phyloP scores from a whole-genome alignment of 2,797 vertebrate species.

The Tamandua tetradactyla region DNA sequence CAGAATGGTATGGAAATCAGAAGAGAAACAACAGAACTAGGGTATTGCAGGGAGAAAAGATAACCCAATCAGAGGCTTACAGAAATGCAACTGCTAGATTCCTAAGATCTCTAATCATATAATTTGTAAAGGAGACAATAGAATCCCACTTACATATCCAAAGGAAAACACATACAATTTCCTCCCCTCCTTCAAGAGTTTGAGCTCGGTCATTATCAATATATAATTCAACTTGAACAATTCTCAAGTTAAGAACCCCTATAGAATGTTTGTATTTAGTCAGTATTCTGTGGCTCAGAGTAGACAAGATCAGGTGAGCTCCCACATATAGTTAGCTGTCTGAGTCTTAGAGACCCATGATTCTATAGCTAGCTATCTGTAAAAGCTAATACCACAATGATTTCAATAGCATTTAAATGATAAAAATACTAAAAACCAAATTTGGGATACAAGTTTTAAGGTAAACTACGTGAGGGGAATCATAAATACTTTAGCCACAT shows the following conservation, averaged over 20 bases:
- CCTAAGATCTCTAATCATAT: background rate
- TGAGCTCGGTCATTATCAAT: background rate
- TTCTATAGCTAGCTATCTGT: background rate
- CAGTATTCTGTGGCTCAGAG: background rate
- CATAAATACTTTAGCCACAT: background rate
- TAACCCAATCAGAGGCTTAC: background rate
- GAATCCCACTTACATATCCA: background rate
- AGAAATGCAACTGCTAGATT: background rate
- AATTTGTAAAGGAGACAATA: background rate
- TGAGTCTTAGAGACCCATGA: background rate
- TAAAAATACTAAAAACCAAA: background rate
- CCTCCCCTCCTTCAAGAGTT: background rate
- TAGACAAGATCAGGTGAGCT: background rate
- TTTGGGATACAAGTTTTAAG: background rate
- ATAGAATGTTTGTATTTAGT: background rate
- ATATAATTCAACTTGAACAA: background rate
- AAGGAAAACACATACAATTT: background rate
- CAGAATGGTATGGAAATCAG: background rate
- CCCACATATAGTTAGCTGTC: background rate
- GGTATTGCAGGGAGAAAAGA: background rate
- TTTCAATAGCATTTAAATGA: background rate
- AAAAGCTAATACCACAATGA: background rate
- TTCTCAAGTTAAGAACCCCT: background rate
- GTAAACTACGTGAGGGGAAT: background rate
- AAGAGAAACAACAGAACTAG: background rate